Evolutionary conservation across 2,888 invertebrate species (phyloP), one percentile per base, ranked within the genome.

Genomic region (Steinernema hermaphroditum): DNA sequence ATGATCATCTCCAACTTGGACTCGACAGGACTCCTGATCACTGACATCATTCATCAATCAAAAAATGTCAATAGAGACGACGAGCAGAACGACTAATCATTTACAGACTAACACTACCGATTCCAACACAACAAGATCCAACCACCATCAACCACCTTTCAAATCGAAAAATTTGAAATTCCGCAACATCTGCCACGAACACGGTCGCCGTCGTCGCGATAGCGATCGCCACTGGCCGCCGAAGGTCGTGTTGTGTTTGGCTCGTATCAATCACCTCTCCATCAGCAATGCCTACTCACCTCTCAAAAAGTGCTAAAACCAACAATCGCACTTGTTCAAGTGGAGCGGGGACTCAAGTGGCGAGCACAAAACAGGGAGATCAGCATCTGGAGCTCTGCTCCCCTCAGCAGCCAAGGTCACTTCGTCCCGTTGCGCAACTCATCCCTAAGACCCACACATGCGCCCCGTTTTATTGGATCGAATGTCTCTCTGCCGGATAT

Each of bases 401-500:
- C 46, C 16, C n/a, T 19, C 46, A 46, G n/a, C 46, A 46, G 46
- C 16, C 46, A 16, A 62, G 62, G 62, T 62, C 62, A 62, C 32
- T 32, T 62, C 27, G 62, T 62, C 12, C 54, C 34, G 62, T 62
- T 62, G 62, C 62, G 62, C 62, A 62, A 62, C 62, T 62, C 16
- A 62, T 62, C 62, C 62, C n/a, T 34, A 62, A 62, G 62, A 62
- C 62, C 62, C 29, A 62, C 62, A 62, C 22, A 24, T 12, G 50
- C 24, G 19, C 50, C 22, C 12, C 24, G 50, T 12, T 50, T 19
- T 24, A 50, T n/a, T n/a, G 22, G 50, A 50, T 50, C 50, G 50
- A 24, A 50, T 50, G 50, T 22, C 50, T 12, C 19, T 2, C 50
- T 12, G 50, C 12, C 24, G 50, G 50, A 22, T 19, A 24, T 22